A percentile compares a stretch with the other conserved stretches of the same genome.
Evolutionary conservation across 2,113 vertebrate species (phyloP).

Genomic region (Gorsachius goisagi): DNA sequence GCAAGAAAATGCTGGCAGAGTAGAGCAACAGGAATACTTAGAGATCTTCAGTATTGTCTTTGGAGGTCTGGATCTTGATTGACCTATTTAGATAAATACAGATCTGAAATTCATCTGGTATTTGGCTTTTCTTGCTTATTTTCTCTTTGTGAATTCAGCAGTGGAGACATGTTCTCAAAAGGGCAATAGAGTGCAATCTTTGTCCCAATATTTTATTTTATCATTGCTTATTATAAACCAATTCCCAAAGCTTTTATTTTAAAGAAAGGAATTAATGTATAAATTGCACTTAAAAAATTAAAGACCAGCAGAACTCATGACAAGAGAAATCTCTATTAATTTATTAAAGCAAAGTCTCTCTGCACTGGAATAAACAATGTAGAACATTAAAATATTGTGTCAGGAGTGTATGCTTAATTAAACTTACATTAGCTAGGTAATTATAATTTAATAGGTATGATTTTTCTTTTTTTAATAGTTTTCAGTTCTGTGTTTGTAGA

Average conservation of each 20-base stretch:
- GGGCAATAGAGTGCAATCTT: background rate
- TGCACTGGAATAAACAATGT: background rate
- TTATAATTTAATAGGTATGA: background rate
- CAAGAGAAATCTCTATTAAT: conserved; percentile 1
- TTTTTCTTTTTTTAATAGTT: background rate
- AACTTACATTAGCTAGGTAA: background rate
- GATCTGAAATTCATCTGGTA: background rate
- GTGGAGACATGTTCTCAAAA: background rate
- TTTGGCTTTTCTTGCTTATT: background rate
- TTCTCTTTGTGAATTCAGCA: background rate
- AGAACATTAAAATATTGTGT: background rate
- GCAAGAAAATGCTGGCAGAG: background rate
- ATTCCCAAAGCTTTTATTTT: background rate
- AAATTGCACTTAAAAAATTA: background rate
- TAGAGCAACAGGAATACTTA: background rate
- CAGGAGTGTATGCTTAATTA: conserved; percentile 14
- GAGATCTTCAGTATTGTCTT: background rate
- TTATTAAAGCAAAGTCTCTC: background rate
- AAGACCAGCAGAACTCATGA: background rate
- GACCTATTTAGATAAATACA: background rate
- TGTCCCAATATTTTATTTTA: background rate
- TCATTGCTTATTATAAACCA: background rate
- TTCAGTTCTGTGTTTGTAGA: background rate
- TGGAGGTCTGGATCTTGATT: background rate
- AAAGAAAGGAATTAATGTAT: background rate